These are phyloP conservation scores for Diadema setosum DNA, from an alignment of 35 echinoderm and acorn worm species.

Conservation along the genomic window DNA sequence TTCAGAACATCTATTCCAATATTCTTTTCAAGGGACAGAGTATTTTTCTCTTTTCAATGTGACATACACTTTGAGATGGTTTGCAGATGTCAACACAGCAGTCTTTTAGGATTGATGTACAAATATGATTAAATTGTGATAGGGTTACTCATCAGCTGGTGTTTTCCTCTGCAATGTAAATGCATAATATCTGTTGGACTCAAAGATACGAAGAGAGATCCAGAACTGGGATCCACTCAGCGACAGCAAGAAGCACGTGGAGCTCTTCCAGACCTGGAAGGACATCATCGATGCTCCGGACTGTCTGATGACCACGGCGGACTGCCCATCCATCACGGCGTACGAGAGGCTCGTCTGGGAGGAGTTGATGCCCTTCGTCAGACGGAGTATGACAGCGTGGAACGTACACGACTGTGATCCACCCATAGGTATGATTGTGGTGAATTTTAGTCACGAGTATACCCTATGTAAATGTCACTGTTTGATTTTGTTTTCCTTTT, in stretches of 20 bases:
- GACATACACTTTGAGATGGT: no score
- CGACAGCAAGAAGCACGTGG: slow-evolving; percentile 18
- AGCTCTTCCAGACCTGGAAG: slow-evolving; percentile 86
- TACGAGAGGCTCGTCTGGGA: slow-evolving; percentile 95
- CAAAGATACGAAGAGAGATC: slow-evolving; percentile 63
- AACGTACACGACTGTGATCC: slow-evolving; percentile 57
- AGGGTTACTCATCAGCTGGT: no score
- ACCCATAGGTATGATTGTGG: slow-evolving; percentile 42
- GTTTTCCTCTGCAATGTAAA: no score
- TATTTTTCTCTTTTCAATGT: no score
- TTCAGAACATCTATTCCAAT: no score
- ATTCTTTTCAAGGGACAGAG: no score
- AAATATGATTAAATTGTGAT: no score
- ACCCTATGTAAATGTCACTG: no score
- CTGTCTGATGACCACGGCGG: slow-evolving; percentile 37
- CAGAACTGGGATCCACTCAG: slow-evolving; percentile 57
- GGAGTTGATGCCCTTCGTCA: slow-evolving; percentile 80
- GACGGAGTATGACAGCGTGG: slow-evolving; percentile 67
- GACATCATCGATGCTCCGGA: slow-evolving; percentile 64
- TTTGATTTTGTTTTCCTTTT: neutral
- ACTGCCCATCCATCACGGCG: slow-evolving; percentile 65
- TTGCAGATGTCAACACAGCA: no score
- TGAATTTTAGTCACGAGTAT: no score
- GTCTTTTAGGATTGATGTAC: no score
- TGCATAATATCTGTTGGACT: no score